Conservation (phyloP, 2,888 invertebrate genomes). For the Pasiphila rectangulata region DNA sequence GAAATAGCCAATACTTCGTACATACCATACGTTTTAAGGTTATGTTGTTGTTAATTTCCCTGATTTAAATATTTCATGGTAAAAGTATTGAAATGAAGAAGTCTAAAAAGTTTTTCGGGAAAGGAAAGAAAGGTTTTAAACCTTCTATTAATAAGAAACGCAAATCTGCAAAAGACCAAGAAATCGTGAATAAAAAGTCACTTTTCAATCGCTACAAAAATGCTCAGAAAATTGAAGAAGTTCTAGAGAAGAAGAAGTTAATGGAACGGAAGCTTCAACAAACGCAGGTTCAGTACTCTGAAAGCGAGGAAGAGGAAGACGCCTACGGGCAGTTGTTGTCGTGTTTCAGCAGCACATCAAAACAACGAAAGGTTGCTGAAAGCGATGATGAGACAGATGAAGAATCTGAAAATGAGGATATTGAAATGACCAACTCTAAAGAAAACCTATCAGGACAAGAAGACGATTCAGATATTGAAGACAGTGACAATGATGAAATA, state of each 20-base stretch:
- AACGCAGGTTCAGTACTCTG: constrained; percentile 61
- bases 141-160: constrained; percentile 50
- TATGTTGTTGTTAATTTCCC: not conserved
- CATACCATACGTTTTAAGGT: no score
- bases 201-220: constrained; percentile 75
- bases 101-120: constrained; percentile 48
- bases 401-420: constrained; percentile 14
- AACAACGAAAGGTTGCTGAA: constrained; percentile 38
- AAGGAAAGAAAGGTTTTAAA: constrained; percentile 50
- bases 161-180: constrained; percentile 46
- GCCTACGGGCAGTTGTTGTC: constrained; percentile 76
- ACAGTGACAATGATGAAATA: constrained; percentile 31
- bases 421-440: constrained; percentile 10
- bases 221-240: constrained; percentile 72
- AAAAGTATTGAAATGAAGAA: constrained; percentile 49
- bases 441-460: not conserved
- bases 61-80: no score
- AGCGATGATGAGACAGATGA: constrained; percentile 49
- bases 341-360: constrained; percentile 59
- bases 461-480: constrained; percentile 9
- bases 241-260: constrained; percentile 62
- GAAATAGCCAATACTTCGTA: no score
- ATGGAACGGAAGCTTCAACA: constrained; percentile 59
- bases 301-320: constrained; percentile 78
- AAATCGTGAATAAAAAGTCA: constrained; percentile 63